Evolutionary conservation across 2,113 vertebrate species (phyloP), one percentile per base, ranked within the genome.

Genomic region (Gnathonemus echidnorhynchus): DNA sequence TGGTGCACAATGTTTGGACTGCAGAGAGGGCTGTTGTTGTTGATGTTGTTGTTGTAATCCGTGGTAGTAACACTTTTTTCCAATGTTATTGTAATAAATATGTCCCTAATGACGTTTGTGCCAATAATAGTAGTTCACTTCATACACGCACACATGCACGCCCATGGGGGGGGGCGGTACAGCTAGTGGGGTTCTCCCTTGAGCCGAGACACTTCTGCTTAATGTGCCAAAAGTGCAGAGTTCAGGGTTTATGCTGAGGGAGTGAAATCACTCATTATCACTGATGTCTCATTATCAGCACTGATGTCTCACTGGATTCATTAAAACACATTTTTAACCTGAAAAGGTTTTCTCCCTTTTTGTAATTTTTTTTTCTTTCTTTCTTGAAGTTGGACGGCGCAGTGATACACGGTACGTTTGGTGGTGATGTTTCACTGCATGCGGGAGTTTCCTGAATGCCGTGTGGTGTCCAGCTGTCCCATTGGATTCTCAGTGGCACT

Each of bases 221-320:
- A 42, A 80, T 11, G 66, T 19, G 85, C 87, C 74, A 35, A 35
- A n/a, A 74, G 88, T 6, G 13, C 19, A 90, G 35, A 62, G 87
- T 70, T 84, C 49, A 90, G 39, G 74, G 70, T 85, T 88, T 52
- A 87, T 58, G 56, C 88, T 66, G 35, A 24, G 86, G 35, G 84
- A 31, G 89, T 8, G 49, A 56, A 24, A 39, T 35, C 70, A 6
- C 10, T 31, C n/a, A 31, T 52, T 52, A 52, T 17, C 50, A 52
- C 15, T 85, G 42, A 42, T 45, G 3, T 86, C 3, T 49, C 21
- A 7, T 35, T 3, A 15, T 49, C 83, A 42, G 45, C 50, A 52
- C 15, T 85, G 42, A 42, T 45, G 3, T 86, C 3, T 50, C 21
- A 7, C 10, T 8, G 24, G 31, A 13, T 77, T 77, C 31, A 10